These are phyloP conservation scores for Coreoperca whiteheadi DNA, from an alignment of 2,113 vertebrate species.

Conservation along the genomic window DNA sequence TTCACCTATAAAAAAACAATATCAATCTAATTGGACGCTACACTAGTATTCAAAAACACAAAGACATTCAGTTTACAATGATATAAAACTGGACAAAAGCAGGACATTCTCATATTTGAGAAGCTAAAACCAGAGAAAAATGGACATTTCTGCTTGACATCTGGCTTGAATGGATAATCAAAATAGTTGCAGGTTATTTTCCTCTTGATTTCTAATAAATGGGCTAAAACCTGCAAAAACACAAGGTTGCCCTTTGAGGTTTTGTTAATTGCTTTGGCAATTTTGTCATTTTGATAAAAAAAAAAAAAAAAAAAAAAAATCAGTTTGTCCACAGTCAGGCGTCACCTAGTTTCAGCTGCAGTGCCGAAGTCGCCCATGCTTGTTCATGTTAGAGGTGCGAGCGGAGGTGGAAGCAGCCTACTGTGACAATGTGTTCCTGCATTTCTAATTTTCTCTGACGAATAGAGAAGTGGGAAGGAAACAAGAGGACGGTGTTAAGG, in stretches of 20 bases:
- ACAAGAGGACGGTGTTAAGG: constrained; percentile 68
- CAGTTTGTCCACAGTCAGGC: constrained; percentile 4
- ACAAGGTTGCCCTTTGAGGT: neutral
- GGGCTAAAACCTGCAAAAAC: constrained; percentile 3
- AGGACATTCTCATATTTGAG: neutral
- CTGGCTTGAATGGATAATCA: neutral
- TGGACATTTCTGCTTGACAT: neutral
- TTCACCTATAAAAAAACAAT: too few relatives aligned
- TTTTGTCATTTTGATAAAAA: constrained; percentile 9
- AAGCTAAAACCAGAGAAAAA: neutral
- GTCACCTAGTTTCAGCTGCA: neutral
- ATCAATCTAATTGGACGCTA: too few relatives aligned
- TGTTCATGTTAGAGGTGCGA: constrained; percentile 68
- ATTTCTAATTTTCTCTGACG: constrained; percentile 71
- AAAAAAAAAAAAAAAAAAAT: constrained; percentile 7
- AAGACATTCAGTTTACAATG: neutral
- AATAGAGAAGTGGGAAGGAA: constrained; percentile 63
- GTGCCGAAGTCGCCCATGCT: constrained; percentile 28
- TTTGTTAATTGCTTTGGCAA: neutral
- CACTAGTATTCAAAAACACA: neutral
- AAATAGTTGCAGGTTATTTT: neutral
- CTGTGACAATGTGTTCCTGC: constrained; percentile 76
- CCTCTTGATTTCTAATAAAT: neutral
- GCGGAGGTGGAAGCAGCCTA: constrained; percentile 69
- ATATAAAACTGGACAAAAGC: neutral